Evolutionary conservation across 2,888 invertebrate genomes (phyloP), one percentile per base, ranked within the genome.

Genomic region (Psylliodes chrysocephalus): DNA sequence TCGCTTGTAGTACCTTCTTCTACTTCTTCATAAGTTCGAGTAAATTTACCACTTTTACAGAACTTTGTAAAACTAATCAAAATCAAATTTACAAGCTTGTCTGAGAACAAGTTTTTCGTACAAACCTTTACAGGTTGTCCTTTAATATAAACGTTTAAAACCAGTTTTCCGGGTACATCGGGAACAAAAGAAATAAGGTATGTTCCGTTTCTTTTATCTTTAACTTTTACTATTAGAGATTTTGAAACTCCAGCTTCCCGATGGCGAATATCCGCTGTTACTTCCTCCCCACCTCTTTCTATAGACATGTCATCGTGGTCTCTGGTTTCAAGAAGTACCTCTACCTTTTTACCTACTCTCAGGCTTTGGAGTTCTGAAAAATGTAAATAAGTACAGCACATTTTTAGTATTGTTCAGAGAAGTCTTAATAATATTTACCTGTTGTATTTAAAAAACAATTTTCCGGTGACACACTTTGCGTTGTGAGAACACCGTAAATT

Each of bases 91-190:
- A n/a, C n/a, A n/a, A n/a, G n/a, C n/a, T n/a, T n/a, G n/a, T n/a
- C n/a, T n/a, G n/a, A n/a, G n/a, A n/a, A n/a, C n/a, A n/a, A n/a
- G n/a, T n/a, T n/a, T n/a, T n/a, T n/a, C n/a, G 12, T 33, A 59
- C 69, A 63, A 78, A 90, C 91, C 83, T 89, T 88, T 14, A 91
- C 87, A 15, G 88, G 88, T 61, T 86, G 87, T 51, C 88, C 88
- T 71, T 89, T 87, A 1, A 91, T 83, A 2, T 84, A 86, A 54
- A 91, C 84, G 8, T 86, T 87, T 6, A 91, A 79, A 30, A 87
- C 79, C 47, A 90, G 83, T 0, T 86, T 86, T 2, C 91, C 91
- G 14, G 90, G 86, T 1, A 86, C 83, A 68, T 88, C 87, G 0
- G 91, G 89, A 1, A 86, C 84, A 74, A 91, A 86, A 0, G 83